phyloP scores from a whole-genome alignment of 1,140 invertebrate species.

The Plodia interpunctella region DNA sequence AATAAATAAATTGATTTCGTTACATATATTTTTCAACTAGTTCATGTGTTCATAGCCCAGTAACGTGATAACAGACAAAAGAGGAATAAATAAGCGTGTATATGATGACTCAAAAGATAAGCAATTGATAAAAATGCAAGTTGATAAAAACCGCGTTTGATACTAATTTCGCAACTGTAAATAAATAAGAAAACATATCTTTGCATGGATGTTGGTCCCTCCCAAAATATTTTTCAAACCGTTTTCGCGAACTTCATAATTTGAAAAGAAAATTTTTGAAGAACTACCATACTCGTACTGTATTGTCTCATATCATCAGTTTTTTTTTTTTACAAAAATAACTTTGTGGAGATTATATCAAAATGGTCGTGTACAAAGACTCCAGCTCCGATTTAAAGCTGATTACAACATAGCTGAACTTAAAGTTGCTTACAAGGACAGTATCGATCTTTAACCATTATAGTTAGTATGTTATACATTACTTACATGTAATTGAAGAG shows the following conservation, averaged over 20 bases:
- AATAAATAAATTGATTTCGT: slow-evolving; percentile 67
- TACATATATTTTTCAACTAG: slow-evolving; percentile 51
- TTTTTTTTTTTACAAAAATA: slow-evolving; percentile 69
- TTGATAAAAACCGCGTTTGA: slow-evolving; percentile 35
- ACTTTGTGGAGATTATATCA: slow-evolving; percentile 68
- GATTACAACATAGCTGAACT: slow-evolving; percentile 73
- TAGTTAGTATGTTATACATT: slow-evolving; percentile 63
- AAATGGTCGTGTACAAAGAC: slow-evolving; percentile 68
- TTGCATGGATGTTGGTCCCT: slow-evolving; percentile 69
- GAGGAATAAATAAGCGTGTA: slow-evolving; percentile 30
- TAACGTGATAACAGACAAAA: slow-evolving; percentile 43
- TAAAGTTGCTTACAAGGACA: slow-evolving; percentile 72
- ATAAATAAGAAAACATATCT: slow-evolving; percentile 40
- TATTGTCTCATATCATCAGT: slow-evolving; percentile 72
- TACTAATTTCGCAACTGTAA: slow-evolving; percentile 40
- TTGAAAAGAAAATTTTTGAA: slow-evolving; percentile 58
- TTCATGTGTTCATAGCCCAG: slow-evolving; percentile 68
- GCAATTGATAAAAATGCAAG: slow-evolving; percentile 61
- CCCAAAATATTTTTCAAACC: slow-evolving; percentile 66
- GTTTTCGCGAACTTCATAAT: slow-evolving; percentile 47
- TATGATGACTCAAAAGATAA: slow-evolving; percentile 50
- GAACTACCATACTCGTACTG: slow-evolving; percentile 66
- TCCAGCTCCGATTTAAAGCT: slow-evolving; percentile 74
- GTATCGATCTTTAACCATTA: slow-evolving; percentile 57
- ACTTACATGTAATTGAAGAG: slow-evolving; percentile 69